Conservation (phyloP, 2,113 vertebrate species). For the Aix galericulata region DNA sequence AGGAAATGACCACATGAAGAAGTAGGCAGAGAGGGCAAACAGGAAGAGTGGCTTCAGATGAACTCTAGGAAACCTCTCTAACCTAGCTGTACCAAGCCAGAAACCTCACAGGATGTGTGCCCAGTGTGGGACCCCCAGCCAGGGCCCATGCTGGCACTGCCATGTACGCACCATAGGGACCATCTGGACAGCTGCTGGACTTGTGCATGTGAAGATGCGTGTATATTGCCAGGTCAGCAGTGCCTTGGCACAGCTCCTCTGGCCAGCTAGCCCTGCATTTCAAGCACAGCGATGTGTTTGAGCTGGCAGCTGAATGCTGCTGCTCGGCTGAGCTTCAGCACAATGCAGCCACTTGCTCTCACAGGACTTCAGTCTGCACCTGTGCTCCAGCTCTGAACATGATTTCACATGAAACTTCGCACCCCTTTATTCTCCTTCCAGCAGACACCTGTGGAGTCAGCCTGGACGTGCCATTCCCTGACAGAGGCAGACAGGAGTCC, state of each 20-base stretch:
- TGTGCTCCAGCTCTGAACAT: not conserved
- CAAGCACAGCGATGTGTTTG: too few species aligned
- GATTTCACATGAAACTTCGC: not conserved
- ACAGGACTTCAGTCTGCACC: not conserved
- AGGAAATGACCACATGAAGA: not conserved
- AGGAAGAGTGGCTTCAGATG: not conserved
- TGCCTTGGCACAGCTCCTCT: not conserved
- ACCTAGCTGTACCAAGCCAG: not conserved
- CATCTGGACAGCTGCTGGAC: not conserved
- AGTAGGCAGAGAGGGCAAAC: not conserved
- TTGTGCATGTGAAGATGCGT: not conserved
- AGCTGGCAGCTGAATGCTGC: not conserved
- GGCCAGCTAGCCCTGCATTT: not conserved
- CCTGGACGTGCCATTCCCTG: not conserved
- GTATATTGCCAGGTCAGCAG: fast-evolving
- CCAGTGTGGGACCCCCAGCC: too few species aligned
- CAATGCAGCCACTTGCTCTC: not conserved
- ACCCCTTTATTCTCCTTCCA: not conserved
- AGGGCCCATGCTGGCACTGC: too few species aligned
- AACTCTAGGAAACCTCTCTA: not conserved
- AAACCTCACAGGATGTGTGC: too few species aligned
- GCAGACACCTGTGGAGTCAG: not conserved
- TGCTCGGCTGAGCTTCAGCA: not conserved
- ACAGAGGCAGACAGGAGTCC: not conserved
- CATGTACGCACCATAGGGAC: too few species aligned